A percentile compares a stretch with the other conserved stretches of the same genome.
Conservation (phyloP, 2,113 vertebrate species). For the Boleophthalmus pectinirostris region DNA sequence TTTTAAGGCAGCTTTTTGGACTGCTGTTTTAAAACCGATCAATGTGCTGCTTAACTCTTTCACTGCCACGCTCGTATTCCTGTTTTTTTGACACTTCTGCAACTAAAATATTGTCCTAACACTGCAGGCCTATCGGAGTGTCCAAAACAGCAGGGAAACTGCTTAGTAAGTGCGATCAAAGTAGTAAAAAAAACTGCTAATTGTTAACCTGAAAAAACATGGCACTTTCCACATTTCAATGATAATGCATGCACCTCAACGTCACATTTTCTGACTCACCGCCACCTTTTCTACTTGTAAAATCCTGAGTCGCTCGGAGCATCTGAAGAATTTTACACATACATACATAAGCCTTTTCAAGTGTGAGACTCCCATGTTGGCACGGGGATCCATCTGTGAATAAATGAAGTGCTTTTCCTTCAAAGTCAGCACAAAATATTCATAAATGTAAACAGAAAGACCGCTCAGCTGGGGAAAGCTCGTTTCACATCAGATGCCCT, state of each 20-base stretch:
- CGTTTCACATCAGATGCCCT: background rate
- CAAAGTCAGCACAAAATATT: constrained; percentile 60
- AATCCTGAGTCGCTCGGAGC: constrained; percentile 56
- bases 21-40: constrained; percentile 68
- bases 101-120: constrained; percentile 29
- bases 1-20: constrained; percentile 75
- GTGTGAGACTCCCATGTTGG: constrained; percentile 66
- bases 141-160: constrained; percentile 5
- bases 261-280: constrained; percentile 59
- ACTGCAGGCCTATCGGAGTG: constrained; percentile 2
- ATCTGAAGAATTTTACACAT: constrained; percentile 67
- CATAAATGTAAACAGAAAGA: constrained; percentile 41
- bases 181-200: background rate
- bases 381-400: constrained; percentile 46
- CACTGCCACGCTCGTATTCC: constrained; percentile 1
- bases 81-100: constrained; percentile 16
- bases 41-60: constrained; percentile 51
- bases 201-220: constrained; percentile 8
- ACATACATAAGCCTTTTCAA: constrained; percentile 52
- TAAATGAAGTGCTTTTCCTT: constrained; percentile 34
- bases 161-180: constrained; percentile 1
- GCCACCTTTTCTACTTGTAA: constrained; percentile 64
- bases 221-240: constrained; percentile 7
- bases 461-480: background rate
- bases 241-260: constrained; percentile 30